Evolutionary conservation across 2,797 vertebrate species (phyloP).

Genomic region (Falco peregrinus): DNA sequence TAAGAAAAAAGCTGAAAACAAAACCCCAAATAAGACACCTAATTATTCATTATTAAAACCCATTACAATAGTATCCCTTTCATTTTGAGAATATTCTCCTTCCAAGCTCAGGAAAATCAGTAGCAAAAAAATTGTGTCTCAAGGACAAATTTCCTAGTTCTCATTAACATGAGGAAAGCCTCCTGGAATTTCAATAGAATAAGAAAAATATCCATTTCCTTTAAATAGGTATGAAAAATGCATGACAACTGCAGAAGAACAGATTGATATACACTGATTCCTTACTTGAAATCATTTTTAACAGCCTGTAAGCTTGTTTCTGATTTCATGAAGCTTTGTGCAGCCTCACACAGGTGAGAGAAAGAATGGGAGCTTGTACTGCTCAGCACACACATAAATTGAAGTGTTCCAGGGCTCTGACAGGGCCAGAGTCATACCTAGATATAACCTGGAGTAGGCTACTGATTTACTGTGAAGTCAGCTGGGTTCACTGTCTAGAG

Average conservation of each 20-base stretch:
- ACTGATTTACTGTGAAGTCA: constrained; percentile 9
- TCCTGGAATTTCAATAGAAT: constrained; percentile 7
- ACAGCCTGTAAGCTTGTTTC: not conserved
- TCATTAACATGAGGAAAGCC: not conserved
- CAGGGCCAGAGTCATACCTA: constrained; percentile 2
- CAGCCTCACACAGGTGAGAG: not conserved
- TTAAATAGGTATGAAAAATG: not conserved
- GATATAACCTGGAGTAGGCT: not conserved
- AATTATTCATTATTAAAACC: not conserved
- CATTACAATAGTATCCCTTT: not conserved
- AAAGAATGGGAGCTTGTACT: not conserved
- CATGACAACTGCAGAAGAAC: not conserved
- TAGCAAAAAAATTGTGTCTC: not conserved
- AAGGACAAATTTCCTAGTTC: not conserved
- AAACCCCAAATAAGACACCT: not conserved
- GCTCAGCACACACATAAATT: not conserved
- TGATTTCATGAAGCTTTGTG: not conserved
- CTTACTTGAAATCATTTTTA: not conserved
- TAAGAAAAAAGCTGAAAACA: not conserved
- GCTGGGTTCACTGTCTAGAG: not conserved
- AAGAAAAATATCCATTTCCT: not conserved
- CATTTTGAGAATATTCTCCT: not conserved
- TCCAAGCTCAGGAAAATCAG: not conserved
- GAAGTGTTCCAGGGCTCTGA: not conserved
- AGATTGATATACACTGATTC: not conserved